Evolutionary conservation across 2,888 invertebrate species (phyloP), one percentile per base, ranked within the genome.

Genomic region (Carcina quercana): DNA sequence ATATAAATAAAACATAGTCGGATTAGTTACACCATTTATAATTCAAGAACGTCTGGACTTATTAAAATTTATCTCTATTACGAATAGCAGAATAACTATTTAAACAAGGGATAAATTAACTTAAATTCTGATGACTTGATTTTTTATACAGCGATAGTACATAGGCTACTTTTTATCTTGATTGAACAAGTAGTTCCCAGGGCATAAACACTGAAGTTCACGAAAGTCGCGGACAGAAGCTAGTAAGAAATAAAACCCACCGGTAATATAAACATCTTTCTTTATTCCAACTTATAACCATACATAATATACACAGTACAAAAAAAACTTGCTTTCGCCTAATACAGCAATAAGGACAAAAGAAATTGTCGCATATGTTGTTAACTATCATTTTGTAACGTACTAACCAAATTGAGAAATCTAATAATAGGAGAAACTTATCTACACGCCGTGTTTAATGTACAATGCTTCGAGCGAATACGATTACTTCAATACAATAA

Each of bases 291-390:
- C 82, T 89, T 90, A 89, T 88, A 88, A 88, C 89, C 89, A 88
- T 90, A 91, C 90, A 90, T 90, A 80, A 83, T 85, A 90, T 91
- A 90, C 90, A 91, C 90, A 90, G 90, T 91, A 91, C 90, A 91
- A 91, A 91, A 89, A 89, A 90, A 89, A 88, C 69, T 74, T 78
- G 87, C 85, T 82, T 83, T 80, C 76, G 68, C 63, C 68, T 79
- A 78, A 68, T 74, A 75, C 82, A 84, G 82, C 80, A 74, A 74
- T 73, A 71, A 72, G 70, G 82, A 82, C 76, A 80, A 80, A 79
- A 74, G 47, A 82, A 82, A 80, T 79, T 79, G 79, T 72, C 82
- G 61, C 80, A 68, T 70, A 66, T 67, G 65, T 72, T 49, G 60
- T 69, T 68, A 70, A 65, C 69, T 73, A 74, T 70, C 61, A 59